A percentile compares a stretch with the other conserved stretches of the same genome.
Conservation (phyloP, 2,888 invertebrate species). For the Sesia apiformis region DNA sequence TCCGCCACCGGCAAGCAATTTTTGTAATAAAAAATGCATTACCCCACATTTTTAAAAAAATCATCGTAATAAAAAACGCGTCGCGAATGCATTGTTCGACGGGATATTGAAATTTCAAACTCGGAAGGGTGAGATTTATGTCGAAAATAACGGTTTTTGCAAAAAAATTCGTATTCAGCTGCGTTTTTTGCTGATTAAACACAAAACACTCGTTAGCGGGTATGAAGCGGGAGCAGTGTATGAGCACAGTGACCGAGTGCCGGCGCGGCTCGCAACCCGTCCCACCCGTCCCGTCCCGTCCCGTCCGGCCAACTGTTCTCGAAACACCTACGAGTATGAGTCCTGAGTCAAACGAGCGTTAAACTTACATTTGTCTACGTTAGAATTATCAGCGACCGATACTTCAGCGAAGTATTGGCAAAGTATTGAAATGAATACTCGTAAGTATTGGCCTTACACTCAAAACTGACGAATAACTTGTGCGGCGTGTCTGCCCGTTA, state of each 20-base stretch:
- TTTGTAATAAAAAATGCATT: constrained; percentile 70
- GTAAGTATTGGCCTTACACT: too few relatives aligned
- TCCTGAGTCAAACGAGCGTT: too few relatives aligned
- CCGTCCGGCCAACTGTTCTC: too few relatives aligned
- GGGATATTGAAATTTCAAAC: constrained; percentile 57
- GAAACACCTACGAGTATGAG: too few relatives aligned
- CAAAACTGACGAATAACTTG: too few relatives aligned
- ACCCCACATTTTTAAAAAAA: constrained; percentile 66
- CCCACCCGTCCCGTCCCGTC: too few relatives aligned
- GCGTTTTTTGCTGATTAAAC: constrained; percentile 19
- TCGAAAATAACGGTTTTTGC: constrained; percentile 68
- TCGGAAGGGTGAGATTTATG: constrained; percentile 71
- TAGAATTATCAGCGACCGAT: too few relatives aligned
- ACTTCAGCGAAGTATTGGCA: too few relatives aligned
- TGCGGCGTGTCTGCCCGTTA: too few relatives aligned
- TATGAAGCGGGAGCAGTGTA: not conserved
- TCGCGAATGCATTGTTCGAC: constrained; percentile 52
- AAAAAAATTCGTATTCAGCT: constrained; percentile 60
- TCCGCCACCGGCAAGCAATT: constrained; percentile 39
- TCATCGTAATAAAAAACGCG: constrained; percentile 47
- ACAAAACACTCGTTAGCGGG: constrained; percentile 12
- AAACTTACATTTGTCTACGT: too few relatives aligned
- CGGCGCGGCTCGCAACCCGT: too few relatives aligned
- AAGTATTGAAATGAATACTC: too few relatives aligned
- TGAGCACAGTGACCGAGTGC: not conserved